A percentile compares a stretch with the other conserved stretches of the same genome.
These are phyloP conservation scores for Amphiura filiformis DNA, from an alignment of 35 echinoderm and acorn worm genomes.

Conservation along the genomic window DNA sequence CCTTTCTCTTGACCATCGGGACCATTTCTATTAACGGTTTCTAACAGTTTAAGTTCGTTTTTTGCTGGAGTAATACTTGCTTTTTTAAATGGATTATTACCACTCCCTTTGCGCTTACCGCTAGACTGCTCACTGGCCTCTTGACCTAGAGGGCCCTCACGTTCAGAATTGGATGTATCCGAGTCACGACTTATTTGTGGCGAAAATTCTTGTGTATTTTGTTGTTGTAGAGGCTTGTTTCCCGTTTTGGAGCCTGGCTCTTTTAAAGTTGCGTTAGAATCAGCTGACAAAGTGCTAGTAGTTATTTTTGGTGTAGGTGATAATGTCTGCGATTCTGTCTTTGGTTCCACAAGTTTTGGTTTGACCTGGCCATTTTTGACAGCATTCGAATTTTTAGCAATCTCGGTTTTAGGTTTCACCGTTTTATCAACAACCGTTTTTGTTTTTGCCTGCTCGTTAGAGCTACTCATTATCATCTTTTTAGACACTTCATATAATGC, in stretches of 20 bases:
- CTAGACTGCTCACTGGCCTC: not conserved
- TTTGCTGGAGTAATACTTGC: not conserved
- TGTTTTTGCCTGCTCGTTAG: not conserved
- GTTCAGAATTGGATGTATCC: not conserved
- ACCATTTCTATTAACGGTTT: not conserved
- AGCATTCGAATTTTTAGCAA: not conserved
- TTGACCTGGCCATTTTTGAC: not conserved
- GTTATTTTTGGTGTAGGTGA: not conserved
- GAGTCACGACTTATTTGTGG: conserved; percentile 28
- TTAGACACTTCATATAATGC: conserved; percentile 81
- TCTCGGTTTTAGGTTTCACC: not conserved
- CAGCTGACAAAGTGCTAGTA: too few relatives aligned
- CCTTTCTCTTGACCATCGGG: not conserved
- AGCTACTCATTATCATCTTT: conserved; percentile 18
- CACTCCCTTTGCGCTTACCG: not conserved
- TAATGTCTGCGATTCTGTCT: not conserved
- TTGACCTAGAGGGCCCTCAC: not conserved
- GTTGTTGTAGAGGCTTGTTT: not conserved
- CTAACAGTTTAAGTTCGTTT: not conserved
- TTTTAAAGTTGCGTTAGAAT: not conserved
- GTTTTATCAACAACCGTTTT: not conserved
- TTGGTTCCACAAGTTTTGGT: not conserved
- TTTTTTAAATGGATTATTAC: not conserved
- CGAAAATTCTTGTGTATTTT: conserved; percentile 26
- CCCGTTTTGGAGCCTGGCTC: not conserved